A percentile compares a stretch with the other conserved stretches of the same genome.
Conservation (phyloP, 2,113 vertebrate genomes). For the Ranitomeya variabilis region DNA sequence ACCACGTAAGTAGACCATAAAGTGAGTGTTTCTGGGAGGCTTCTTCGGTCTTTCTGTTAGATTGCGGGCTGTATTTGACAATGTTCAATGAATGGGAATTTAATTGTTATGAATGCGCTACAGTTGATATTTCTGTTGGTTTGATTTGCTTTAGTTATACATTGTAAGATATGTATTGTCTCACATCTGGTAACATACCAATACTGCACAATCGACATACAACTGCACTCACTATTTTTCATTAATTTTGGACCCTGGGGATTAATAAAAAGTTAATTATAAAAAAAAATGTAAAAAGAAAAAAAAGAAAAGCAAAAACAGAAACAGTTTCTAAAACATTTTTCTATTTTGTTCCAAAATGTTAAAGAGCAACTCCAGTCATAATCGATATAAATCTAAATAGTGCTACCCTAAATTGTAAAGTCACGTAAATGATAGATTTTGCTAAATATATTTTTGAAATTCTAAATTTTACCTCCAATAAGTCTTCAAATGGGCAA, state of each 20-base stretch:
- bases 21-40: too few species aligned
- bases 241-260: slow-evolving; percentile 24
- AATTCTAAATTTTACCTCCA: not conserved
- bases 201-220: not conserved
- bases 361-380: slow-evolving; percentile 15
- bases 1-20: too few species aligned
- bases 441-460: not conserved
- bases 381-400: not conserved
- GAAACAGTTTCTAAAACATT: not conserved
- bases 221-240: not conserved
- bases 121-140: not conserved
- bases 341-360: slow-evolving; percentile 26
- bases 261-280: not conserved
- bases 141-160: not conserved
- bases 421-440: not conserved
- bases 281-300: not conserved
- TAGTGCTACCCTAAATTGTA: not conserved
- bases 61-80: too few species aligned
- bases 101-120: not conserved
- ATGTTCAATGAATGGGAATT: too few species aligned
- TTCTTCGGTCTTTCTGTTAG: too few species aligned
- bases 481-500: not conserved
- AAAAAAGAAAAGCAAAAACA: not conserved
- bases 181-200: not conserved
- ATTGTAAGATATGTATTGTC: not conserved